phyloP scores from a whole-genome alignment of 2,113 vertebrate genomes.

The Caloenas nicobarica region DNA sequence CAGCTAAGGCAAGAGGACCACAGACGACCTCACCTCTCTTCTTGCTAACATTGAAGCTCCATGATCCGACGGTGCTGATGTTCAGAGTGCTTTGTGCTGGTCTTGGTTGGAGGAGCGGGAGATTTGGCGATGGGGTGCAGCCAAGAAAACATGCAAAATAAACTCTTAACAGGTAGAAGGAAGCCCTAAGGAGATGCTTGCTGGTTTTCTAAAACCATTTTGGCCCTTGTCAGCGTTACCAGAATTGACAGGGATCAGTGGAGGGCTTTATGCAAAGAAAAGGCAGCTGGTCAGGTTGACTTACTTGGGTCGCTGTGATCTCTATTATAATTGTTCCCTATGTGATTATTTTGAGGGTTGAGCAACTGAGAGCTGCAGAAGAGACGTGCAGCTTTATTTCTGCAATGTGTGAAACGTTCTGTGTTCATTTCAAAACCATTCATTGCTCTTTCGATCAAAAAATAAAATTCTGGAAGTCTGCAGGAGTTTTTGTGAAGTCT shows the following conservation, averaged over 20 bases:
- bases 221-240: not conserved
- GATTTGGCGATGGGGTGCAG: not conserved
- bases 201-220: not conserved
- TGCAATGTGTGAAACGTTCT: not conserved
- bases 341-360: conserved; percentile 59
- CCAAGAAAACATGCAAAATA: not conserved
- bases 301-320: conserved; percentile 35
- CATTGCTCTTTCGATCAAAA: conserved; percentile 1
- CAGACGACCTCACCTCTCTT: not conserved
- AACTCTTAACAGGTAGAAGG: not conserved
- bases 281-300: conserved; percentile 40
- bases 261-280: conserved; percentile 21
- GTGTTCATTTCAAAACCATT: not conserved
- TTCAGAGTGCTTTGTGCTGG: not conserved
- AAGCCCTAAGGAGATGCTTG: not conserved
- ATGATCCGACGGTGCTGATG: not conserved
- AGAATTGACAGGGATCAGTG: not conserved
- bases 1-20: not conserved
- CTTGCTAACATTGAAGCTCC: rapidly evolving
- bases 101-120: not conserved
- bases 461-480: conserved; percentile 18
- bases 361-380: conserved; percentile 23
- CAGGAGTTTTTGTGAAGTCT: conserved; percentile 54
- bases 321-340: conserved; percentile 32
- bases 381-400: conserved; percentile 11